phyloP scores from a whole-genome alignment of 2,888 invertebrate genomes.

The Gastracanthus pulcherrimus region DNA sequence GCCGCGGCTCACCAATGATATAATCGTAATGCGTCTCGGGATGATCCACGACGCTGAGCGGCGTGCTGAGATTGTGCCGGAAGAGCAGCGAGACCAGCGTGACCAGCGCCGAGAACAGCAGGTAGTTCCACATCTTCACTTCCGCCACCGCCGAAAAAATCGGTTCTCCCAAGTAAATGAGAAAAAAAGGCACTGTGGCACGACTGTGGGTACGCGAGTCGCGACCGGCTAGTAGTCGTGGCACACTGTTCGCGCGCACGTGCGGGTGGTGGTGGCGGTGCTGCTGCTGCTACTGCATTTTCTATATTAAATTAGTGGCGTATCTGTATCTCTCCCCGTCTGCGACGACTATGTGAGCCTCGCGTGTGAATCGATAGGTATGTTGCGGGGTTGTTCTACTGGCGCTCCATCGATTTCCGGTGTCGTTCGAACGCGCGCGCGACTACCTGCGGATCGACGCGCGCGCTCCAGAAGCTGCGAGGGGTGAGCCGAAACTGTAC shows the following conservation, averaged over 20 bases:
- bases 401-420: constrained; percentile 26
- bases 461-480: no score
- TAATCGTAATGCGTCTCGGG: constrained; percentile 71
- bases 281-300: constrained; percentile 61
- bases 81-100: constrained; percentile 69
- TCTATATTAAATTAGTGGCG: constrained; percentile 75
- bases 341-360: no score
- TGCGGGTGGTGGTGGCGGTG: constrained; percentile 31
- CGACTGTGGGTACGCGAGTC: background rate
- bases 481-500: constrained; percentile 6
- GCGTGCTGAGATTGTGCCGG: constrained; percentile 66
- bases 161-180: background rate
- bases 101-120: constrained; percentile 65
- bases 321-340: constrained; percentile 52
- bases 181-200: background rate
- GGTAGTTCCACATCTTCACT: constrained; percentile 69
- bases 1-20: constrained; percentile 69
- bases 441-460: no score
- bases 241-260: constrained; percentile 15
- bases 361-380: constrained; percentile 62
- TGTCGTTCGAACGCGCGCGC: no score
- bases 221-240: background rate
- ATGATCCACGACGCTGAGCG: constrained; percentile 68
- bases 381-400: background rate
- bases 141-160: background rate